Evolutionary conservation across 2,113 vertebrate genomes (phyloP), one percentile per base, ranked within the genome.

Genomic region (Apaloderma vittatum): DNA sequence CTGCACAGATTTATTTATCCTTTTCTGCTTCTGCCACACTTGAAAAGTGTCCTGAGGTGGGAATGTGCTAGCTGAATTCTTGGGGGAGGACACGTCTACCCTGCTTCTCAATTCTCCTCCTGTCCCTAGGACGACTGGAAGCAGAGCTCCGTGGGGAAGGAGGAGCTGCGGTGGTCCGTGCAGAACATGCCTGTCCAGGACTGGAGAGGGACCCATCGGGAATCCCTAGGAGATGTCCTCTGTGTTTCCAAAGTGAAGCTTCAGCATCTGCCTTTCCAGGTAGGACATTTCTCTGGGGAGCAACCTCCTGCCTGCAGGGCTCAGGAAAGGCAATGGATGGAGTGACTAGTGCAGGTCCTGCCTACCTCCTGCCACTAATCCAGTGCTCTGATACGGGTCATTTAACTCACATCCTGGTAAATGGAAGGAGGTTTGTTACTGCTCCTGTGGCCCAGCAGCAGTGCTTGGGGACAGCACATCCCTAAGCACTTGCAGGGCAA

Each of bases 221-320:
- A 99, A 73, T 98, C 98, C 27, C 96, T 99, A 62, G 99, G 99
- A 1, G 76, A 97, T 6, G 98, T 99, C 96, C 93, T 98, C 81
- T 99, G 98, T 3, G 98, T 99, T 65, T 99, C 99, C 3, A 99
- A 99, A 98, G 99, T 99, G 74, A 98, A 97, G 82, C 97, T 99
- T 30, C 99, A 99, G 94, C 99, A 99, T 86, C 97, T 99, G 85
- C 99, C 99, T 8, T 99, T 98, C 79, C 98, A 99, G 99, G 99
- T 99, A 94, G 59, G 94, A 80, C 27, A 40, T 3, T 5, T 27
- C 37, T 34, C 71, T 1, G 5, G 63, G 65, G 49, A 88, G 40
- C 27, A 55, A 2, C 34, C 51, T 65, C 20, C 54, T 27, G 19
- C 4, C 29, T 5, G 71, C 40, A 0, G 1, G 9, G 70, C 80